phyloP scores from a whole-genome alignment of 1,140 invertebrate genomes.

The Drosophila quadrilineata region DNA sequence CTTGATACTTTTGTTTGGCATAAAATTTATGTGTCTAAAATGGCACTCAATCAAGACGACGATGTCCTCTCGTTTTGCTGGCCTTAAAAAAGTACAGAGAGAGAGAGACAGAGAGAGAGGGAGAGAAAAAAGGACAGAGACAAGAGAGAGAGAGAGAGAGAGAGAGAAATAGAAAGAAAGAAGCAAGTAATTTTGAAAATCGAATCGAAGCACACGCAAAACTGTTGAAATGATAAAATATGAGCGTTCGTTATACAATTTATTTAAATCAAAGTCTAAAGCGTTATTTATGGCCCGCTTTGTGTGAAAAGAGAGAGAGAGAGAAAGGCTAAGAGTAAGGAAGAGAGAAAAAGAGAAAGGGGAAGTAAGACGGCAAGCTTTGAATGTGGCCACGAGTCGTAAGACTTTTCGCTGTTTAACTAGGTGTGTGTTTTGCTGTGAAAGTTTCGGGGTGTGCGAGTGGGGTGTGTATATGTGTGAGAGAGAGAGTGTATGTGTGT shows the following conservation, averaged over 20 bases:
- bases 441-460: no score
- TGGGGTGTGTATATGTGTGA: conserved; percentile 1
- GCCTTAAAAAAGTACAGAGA: neutral
- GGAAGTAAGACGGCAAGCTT: no score
- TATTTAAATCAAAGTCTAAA: conserved; percentile 80
- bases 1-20: neutral
- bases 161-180: no score
- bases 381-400: neutral
- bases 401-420: no score
- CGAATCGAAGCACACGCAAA: conserved; percentile 37
- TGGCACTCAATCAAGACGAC: conserved; percentile 54
- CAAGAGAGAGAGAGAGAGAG: conserved; percentile 1
- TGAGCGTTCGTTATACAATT: conserved; percentile 74
- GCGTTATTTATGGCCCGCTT: conserved; percentile 73
- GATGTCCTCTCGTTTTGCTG: conserved; percentile 23
- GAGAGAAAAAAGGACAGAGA: conserved; percentile 27
- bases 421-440: neutral
- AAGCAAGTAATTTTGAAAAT: no score
- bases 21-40: conserved; percentile 50
- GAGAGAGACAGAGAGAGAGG: conserved; percentile 10
- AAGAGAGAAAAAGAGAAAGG: conserved; percentile 1
- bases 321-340: no score
- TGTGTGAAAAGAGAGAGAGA: conserved; percentile 10
- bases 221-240: conserved; percentile 76
- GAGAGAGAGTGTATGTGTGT: neutral